Conservation (phyloP, 2,113 vertebrate genomes). For the Amia ocellicauda region DNA sequence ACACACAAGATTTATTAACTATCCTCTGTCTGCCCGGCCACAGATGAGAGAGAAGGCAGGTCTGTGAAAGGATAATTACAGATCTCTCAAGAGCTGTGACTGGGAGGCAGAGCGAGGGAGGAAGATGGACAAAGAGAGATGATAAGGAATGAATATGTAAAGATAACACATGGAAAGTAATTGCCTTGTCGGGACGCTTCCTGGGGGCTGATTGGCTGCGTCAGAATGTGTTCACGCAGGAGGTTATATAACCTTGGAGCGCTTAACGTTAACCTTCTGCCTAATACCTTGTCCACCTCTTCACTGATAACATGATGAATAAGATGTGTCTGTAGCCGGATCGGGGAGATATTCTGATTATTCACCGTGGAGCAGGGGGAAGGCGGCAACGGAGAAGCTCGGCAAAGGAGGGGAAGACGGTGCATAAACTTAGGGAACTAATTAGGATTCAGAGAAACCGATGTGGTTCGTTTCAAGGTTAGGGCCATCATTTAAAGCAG, state of each 20-base stretch:
- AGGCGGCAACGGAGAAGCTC: not conserved
- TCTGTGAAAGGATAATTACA: slow-evolving; percentile 14
- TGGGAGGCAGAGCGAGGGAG: not conserved
- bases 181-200: not conserved
- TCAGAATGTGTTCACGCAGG: not conserved
- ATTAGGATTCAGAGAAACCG: not conserved
- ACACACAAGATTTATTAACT: slow-evolving; percentile 8
- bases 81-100: not conserved
- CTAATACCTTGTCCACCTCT: not conserved
- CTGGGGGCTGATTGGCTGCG: not conserved
- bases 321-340: not conserved
- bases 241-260: slow-evolving; percentile 1
- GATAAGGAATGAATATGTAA: slow-evolving; percentile 1
- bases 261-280: not conserved
- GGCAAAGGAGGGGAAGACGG: not conserved
- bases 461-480: slow-evolving; percentile 12
- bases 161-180: slow-evolving; percentile 4
- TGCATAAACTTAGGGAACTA: not conserved
- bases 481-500: too few relatives aligned
- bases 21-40: slow-evolving; percentile 3
- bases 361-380: not conserved
- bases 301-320: not conserved
- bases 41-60: not conserved
- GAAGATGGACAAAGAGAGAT: not conserved
- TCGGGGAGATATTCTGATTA: not conserved